phyloP scores from a whole-genome alignment of 2,888 invertebrate species.

The Germaria angustata region DNA sequence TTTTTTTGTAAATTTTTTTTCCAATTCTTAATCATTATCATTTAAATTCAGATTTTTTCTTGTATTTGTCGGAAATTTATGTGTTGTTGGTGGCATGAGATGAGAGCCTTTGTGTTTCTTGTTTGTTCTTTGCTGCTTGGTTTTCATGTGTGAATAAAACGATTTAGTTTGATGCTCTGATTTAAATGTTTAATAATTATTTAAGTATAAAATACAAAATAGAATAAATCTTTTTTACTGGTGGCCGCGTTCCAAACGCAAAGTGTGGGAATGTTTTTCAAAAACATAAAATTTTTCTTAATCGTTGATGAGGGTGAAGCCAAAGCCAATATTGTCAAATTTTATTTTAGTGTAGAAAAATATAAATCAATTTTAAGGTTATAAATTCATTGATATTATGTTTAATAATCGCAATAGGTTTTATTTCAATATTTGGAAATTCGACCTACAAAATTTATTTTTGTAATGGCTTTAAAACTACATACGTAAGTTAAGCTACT shows the following conservation, averaged over 20 bases:
- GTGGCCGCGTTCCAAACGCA: neutral
- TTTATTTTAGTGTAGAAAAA: neutral
- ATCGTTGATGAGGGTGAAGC: constrained; percentile 37
- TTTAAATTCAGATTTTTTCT: constrained; percentile 22
- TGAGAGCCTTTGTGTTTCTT: neutral
- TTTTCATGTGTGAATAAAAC: constrained; percentile 58
- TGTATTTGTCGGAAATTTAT: constrained; percentile 38
- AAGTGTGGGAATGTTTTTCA: constrained; percentile 42
- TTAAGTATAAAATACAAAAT: constrained; percentile 19
- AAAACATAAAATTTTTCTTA: constrained; percentile 25
- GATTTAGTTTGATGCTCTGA: constrained; percentile 56
- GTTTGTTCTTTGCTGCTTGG: neutral
- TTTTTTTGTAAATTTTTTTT: constrained; percentile 3
- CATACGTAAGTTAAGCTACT: neutral
- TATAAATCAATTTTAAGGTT: neutral
- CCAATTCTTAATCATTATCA: constrained; percentile 47
- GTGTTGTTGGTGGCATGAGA: neutral
- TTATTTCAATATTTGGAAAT: neutral
- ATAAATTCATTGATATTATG: neutral
- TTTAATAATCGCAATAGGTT: neutral
- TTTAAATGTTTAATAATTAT: constrained; percentile 59
- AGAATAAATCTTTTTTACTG: constrained; percentile 22
- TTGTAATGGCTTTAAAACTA: neutral
- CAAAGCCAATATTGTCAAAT: constrained; percentile 13
- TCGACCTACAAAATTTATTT: neutral